A percentile compares a stretch with the other conserved stretches of the same genome.
Evolutionary conservation across 2,888 invertebrate species (phyloP).

Genomic region (Eupithecia centaureata): DNA sequence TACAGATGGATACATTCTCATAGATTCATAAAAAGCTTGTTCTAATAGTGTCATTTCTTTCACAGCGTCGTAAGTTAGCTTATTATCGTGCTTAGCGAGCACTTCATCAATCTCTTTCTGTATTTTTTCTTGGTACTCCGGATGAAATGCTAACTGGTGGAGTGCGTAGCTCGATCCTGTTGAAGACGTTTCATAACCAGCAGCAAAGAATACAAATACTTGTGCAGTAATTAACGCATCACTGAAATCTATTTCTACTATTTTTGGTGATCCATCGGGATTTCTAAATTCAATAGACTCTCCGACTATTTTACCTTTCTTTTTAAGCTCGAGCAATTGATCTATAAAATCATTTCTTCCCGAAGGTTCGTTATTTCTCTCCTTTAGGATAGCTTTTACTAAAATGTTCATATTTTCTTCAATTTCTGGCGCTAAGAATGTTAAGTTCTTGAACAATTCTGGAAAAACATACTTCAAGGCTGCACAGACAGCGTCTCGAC

Average conservation of each 20-base stretch:
- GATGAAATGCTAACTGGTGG: conserved; percentile 61
- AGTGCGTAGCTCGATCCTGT: conserved; percentile 61
- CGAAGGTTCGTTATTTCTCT: conserved; percentile 57
- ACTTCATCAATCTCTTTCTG: conserved; percentile 59
- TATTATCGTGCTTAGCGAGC: conserved; percentile 49
- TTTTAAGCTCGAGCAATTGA: conserved; percentile 54
- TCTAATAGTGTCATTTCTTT: conserved; percentile 61
- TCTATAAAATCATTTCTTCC: conserved; percentile 62
- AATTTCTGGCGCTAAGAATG: conserved; percentile 42
- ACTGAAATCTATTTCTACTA: conserved; percentile 50
- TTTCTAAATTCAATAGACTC: conserved; percentile 57
- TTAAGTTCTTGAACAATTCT: conserved; percentile 49
- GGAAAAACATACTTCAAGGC: conserved; percentile 58
- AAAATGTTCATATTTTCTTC: conserved; percentile 53
- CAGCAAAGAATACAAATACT: conserved; percentile 61
- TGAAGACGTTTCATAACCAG: conserved; percentile 65
- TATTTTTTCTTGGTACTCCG: conserved; percentile 55
- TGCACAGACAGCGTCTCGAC: conserved; percentile 42
- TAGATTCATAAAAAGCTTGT: conserved; percentile 57
- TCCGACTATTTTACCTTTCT: conserved; percentile 53
- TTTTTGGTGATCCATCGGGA: conserved; percentile 53
- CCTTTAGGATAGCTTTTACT: conserved; percentile 56
- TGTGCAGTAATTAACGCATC: conserved; percentile 57
- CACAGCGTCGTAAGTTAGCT: conserved; percentile 59
- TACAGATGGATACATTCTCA: conserved; percentile 30